A percentile compares a stretch with the other conserved stretches of the same genome.
phyloP scores from a whole-genome alignment of 2,888 invertebrate species.

The Meteorus cinctellus region DNA sequence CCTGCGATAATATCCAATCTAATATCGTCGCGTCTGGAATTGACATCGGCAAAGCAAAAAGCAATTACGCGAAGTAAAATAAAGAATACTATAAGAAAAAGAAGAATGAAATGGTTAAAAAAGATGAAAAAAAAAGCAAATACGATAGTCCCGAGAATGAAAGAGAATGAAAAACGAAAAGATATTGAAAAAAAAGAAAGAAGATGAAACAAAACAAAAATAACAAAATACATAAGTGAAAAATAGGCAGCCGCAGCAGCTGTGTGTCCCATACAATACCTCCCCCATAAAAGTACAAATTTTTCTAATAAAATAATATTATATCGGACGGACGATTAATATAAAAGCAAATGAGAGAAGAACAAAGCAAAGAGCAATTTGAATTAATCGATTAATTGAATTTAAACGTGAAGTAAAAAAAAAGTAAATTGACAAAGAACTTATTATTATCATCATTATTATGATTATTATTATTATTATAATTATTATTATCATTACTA shows the following conservation, averaged over 20 bases:
- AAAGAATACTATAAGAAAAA: slow-evolving; percentile 27
- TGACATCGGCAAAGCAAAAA: slow-evolving; percentile 48
- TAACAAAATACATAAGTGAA: slow-evolving; percentile 46
- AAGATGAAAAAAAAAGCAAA: slow-evolving; percentile 53
- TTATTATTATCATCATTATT: slow-evolving; percentile 23
- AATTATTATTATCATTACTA: slow-evolving; percentile 8
- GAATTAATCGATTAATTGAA: slow-evolving; percentile 49
- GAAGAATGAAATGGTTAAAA: slow-evolving; percentile 11
- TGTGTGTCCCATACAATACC: slow-evolving; percentile 67
- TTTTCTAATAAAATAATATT: slow-evolving; percentile 67
- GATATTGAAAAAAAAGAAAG: slow-evolving; percentile 28
- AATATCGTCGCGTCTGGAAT: slow-evolving; percentile 53
- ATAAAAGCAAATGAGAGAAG: slow-evolving; percentile 55
- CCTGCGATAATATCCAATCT: slow-evolving; percentile 47
- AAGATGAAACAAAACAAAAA: slow-evolving; percentile 36
- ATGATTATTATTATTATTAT: slow-evolving; percentile 26
- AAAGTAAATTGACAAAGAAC: slow-evolving; percentile 16
- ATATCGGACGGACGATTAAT: slow-evolving; percentile 66
- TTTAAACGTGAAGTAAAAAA: slow-evolving; percentile 31
- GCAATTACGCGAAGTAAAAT: slow-evolving; percentile 43
- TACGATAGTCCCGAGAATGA: slow-evolving; percentile 49
- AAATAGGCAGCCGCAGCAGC: slow-evolving; percentile 57
- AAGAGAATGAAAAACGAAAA: slow-evolving; percentile 42
- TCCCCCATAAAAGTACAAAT: slow-evolving; percentile 73
- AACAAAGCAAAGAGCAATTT: slow-evolving; percentile 47